Evolutionary conservation across 2,888 invertebrate genomes (phyloP).

Genomic region (Stenodema calcarata): DNA sequence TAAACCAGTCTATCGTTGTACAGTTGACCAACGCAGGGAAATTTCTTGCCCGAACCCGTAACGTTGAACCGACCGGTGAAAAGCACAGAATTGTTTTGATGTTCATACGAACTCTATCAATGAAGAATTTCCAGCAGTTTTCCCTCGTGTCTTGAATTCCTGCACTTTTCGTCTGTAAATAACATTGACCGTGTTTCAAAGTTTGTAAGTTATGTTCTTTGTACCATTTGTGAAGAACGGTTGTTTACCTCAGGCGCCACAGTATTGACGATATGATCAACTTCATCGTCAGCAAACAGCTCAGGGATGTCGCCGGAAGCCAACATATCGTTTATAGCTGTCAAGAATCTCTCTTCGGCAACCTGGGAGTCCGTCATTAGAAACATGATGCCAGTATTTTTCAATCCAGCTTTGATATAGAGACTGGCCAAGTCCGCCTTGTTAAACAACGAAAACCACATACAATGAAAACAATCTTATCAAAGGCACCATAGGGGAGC

Average conservation of each 20-base stretch:
- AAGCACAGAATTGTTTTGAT: constrained; percentile 87
- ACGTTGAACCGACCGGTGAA: constrained; percentile 90
- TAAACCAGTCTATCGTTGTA: constrained; percentile 95
- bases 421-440: constrained; percentile 69
- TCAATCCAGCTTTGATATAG: constrained; percentile 86
- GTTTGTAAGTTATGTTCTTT: no score
- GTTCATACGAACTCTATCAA: constrained; percentile 82
- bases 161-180: constrained; percentile 75
- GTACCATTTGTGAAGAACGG: background rate
- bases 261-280: constrained; percentile 82
- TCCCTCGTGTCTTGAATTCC: constrained; percentile 86
- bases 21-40: constrained; percentile 94
- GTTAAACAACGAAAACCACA: constrained; percentile 58
- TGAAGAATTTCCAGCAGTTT: constrained; percentile 95
- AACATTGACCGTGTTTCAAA: no score
- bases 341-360: constrained; percentile 87
- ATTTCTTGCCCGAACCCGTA: constrained; percentile 85
- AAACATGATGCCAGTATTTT: constrained; percentile 83
- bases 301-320: constrained; percentile 95
- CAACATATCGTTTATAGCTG: constrained; percentile 89
- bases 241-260: constrained; percentile 73
- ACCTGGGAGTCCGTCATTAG: constrained; percentile 95
- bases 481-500: no score
- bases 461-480: background rate
- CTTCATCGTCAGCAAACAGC: constrained; percentile 86